Conservation (phyloP, 2,888 invertebrate species). For the Trachelus tabidus region DNA sequence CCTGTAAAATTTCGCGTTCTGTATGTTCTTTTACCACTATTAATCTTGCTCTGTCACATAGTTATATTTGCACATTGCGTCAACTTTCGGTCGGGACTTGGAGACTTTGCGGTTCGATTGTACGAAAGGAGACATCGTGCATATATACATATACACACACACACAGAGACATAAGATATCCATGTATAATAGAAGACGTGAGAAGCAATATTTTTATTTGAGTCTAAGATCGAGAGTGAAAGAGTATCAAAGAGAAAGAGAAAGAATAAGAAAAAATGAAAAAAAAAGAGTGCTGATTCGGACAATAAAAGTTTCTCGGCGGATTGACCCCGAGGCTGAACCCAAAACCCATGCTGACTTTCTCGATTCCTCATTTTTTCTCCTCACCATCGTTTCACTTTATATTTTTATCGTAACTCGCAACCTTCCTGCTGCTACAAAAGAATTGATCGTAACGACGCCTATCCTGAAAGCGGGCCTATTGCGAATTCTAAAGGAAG, state of each 20-base stretch:
- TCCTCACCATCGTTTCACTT: slow-evolving; percentile 8
- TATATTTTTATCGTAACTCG: slow-evolving; percentile 8
- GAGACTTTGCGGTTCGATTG: not conserved
- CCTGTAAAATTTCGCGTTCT: not conserved
- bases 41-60: not conserved
- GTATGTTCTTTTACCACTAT: not conserved
- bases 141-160: not conserved
- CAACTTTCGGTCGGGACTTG: not conserved
- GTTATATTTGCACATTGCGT: not conserved
- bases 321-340: not conserved
- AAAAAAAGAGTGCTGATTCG: not conserved
- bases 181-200: not conserved
- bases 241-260: slow-evolving; percentile 15
- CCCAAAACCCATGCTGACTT: slow-evolving; percentile 9
- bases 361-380: slow-evolving; percentile 12
- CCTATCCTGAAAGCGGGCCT: not conserved
- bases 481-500: not conserved
- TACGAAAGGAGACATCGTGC: not conserved
- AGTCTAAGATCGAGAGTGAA: not conserved
- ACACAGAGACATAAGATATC: not conserved
- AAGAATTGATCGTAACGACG: slow-evolving; percentile 1
- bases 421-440: slow-evolving; percentile 8
- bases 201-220: slow-evolving; percentile 6
- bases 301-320: not conserved
- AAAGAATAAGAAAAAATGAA: slow-evolving; percentile 8